Evolutionary conservation across 2,888 invertebrate species (phyloP), one percentile per base, ranked within the genome.

Genomic region (Phortica magna): DNA sequence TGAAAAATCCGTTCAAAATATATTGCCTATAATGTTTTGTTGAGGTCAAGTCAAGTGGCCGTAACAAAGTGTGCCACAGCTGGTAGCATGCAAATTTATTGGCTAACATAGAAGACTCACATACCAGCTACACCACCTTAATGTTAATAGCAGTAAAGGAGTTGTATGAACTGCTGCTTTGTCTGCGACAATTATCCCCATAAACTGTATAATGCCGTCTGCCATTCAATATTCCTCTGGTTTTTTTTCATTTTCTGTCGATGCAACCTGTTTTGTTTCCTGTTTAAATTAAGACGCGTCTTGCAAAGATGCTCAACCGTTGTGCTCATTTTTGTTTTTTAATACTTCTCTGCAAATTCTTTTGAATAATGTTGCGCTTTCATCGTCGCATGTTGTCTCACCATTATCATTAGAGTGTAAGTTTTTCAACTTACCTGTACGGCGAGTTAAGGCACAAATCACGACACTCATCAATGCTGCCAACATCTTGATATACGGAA

Each of bases 401-500:
- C 48, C 22, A 39, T 14, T 19, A 7, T 17, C 22, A 65, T 22
- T 1, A 10, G 48, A 12, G 48, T 48, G 48, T 65, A 31, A 31
- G 39, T n/a, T 65, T 14, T 42, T 31, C 31, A 31, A 55, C 81
- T 86, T 90, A 91, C 92, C 94, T 94, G 94, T 96, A 97, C 61
- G 97, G 97, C 53, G 97, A 97, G 92, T 96, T 96, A 76, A 98
- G 93, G 91, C 98, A 98, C 80, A 97, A 93, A 90, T 97, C 97
- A 82, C 97, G 94, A 92, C 97, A 97, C 93, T 97, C 97, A 89
- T 97, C 97, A 80, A 96, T 93, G 43, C 95, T 96, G 83, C 95
- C 95, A 73, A 97, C 95, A 89, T 97, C 97, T 93, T 97, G 96
- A 91, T 96, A 97, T 57, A 98, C 97, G 19, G 97, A 97, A 91